These are phyloP conservation scores for Magallana ariakensis DNA, from an alignment of 1,140 invertebrate species.

Conservation along the genomic window DNA sequence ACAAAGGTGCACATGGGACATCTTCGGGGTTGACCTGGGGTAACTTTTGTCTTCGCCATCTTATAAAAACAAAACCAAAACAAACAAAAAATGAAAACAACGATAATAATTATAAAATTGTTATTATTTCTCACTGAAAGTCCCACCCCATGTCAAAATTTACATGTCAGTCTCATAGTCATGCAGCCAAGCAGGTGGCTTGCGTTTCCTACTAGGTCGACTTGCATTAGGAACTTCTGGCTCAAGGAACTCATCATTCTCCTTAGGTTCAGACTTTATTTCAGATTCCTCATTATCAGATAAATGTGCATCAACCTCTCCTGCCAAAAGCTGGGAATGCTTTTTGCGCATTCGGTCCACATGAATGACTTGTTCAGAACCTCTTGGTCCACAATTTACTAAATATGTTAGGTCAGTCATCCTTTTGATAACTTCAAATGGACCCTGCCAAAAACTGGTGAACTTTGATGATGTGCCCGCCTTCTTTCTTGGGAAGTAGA, in stretches of 20 bases:
- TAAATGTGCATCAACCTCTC: background rate
- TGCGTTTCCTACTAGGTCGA: background rate
- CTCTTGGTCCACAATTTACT: background rate
- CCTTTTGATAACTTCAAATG: no score
- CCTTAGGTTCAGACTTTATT: no score
- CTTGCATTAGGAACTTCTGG: background rate
- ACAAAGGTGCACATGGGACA: constrained; percentile 3
- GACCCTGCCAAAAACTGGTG: no score
- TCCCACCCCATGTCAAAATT: background rate
- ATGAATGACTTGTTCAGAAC: background rate
- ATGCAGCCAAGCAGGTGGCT: background rate
- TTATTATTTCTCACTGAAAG: background rate
- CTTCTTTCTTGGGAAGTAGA: constrained; percentile 8
- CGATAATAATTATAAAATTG: background rate
- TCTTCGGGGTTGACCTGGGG: background rate
- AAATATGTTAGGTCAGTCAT: no score
- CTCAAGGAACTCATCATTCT: no score
- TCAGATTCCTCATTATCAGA: no score
- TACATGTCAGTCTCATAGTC: constrained; percentile 12
- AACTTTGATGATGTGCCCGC: constrained; percentile 2
- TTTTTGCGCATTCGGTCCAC: background rate
- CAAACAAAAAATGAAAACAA: background rate
- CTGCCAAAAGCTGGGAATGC: no score
- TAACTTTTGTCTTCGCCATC: background rate
- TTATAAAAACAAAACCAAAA: background rate